Evolutionary conservation across 2,113 vertebrate species (phyloP).

Genomic region (Platysternon megacephalum): DNA sequence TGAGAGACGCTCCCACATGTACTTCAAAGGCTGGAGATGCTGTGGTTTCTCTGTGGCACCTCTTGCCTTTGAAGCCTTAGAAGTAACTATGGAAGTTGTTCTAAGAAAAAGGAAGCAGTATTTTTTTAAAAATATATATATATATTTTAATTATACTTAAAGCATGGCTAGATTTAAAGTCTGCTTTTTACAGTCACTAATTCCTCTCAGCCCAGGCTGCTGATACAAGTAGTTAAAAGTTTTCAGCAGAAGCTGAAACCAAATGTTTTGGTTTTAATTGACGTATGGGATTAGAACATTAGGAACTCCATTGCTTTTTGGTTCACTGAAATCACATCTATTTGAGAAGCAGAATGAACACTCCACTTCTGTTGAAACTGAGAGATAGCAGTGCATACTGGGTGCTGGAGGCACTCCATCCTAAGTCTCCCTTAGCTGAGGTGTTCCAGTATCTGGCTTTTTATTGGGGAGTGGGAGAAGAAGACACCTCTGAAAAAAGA

Average conservation of each 20-base stretch:
- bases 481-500: not conserved
- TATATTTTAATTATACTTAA: not conserved
- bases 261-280: not conserved
- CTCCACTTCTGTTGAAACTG: not conserved
- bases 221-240: not conserved
- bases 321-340: not conserved
- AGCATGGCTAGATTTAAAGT: not conserved
- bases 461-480: not conserved
- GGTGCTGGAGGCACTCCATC: slow-evolving; percentile 3
- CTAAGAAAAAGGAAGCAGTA: not conserved
- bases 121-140: not conserved
- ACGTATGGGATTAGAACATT: not conserved
- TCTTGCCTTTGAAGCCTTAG: not conserved
- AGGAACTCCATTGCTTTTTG: slow-evolving; percentile 41
- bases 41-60: not conserved
- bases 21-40: not conserved
- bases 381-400: slow-evolving; percentile 7
- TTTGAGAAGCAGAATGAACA: slow-evolving; percentile 41
- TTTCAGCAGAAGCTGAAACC: not conserved
- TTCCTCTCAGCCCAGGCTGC: not conserved
- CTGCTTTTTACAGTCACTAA: not conserved
- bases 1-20: not conserved
- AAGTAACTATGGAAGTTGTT: not conserved
- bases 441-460: not conserved
- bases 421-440: not conserved